These are phyloP conservation scores for Malurus leucopterus DNA, from an alignment of 2,797 vertebrate species.

Conservation along the genomic window DNA sequence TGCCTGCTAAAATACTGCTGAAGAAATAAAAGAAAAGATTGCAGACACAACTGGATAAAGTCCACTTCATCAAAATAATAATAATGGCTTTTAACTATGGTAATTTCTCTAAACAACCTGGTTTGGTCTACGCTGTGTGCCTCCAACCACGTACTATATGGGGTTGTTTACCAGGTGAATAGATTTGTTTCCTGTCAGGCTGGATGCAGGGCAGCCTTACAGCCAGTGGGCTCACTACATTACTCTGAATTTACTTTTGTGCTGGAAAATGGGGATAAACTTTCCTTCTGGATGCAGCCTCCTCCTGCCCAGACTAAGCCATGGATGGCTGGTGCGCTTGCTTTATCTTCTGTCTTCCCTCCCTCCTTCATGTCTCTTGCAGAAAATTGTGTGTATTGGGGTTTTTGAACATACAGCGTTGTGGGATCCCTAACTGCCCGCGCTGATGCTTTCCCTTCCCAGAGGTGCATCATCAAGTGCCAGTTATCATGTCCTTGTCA, in stretches of 20 bases:
- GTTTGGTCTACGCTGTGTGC: neutral
- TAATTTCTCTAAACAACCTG: neutral
- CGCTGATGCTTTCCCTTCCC: neutral
- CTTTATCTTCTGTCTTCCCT: neutral
- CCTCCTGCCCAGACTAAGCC: neutral
- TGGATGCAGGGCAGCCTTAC: neutral
- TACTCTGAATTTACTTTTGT: neutral
- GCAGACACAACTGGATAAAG: neutral
- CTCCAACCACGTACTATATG: rapidly evolving
- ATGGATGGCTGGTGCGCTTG: neutral
- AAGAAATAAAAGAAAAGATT: neutral
- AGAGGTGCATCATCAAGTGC: neutral
- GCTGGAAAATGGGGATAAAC: neutral
- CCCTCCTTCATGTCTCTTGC: neutral
- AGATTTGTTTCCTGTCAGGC: neutral
- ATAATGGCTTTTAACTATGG: neutral
- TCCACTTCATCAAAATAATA: neutral
- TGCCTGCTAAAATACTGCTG: neutral
- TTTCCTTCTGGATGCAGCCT: neutral
- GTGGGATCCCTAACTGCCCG: neutral
- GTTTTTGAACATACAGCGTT: neutral
- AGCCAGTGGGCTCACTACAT: neutral
- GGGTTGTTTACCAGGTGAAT: neutral
- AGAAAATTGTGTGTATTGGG: neutral
- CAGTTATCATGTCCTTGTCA: neutral